Evolutionary conservation across 1,140 invertebrate species (phyloP), one percentile per base, ranked within the genome.

Genomic region (Brachystomella parvula): DNA sequence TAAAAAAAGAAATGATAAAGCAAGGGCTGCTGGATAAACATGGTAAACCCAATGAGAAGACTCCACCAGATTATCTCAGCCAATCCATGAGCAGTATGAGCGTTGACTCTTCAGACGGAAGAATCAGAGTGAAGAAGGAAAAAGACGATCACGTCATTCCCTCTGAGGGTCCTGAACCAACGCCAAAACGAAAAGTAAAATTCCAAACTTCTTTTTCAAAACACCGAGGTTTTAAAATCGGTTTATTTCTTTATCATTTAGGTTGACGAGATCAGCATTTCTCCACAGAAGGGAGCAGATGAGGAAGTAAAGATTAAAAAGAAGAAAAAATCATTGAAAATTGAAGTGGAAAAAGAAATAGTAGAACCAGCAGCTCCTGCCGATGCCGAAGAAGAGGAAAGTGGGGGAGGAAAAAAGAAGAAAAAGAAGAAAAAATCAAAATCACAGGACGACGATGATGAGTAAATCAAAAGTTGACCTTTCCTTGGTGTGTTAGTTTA

Each of bases 21-120:
- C 84, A 94, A 75, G 96, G 96, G 0, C 85, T 93, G 74, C 79
- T 99, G 33, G 94, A 97, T 76, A 96, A 98, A 78, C 87, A 90
- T 81, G 96, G 96, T 28, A 94, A 95, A 78, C 94, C 95, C 1
- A 99, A 98, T 82, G 95, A 97, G 73, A 94, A 93, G 67, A 99
- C 97, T 2, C 96, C 96, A 0, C 78, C 84, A 61, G 87, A 94
- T 76, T 98, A 92, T 90, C 75, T 92, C 3, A 83, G 74, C 0
- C 68, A 69, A 33, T 77, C 76, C 44, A 73, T 76, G n/a, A 77
- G 79, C 33, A 79, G 74, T 47, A 63, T 70, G 33, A 32, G 47
- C 2, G 33, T 68, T 15, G 26, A 61, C 33, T 56, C 56, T 21
- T 61, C 67, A 1, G 73, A 66, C 28, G 31, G 31, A 9, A 63